A percentile compares a stretch with the other conserved stretches of the same genome.
phyloP scores from a whole-genome alignment of 2,888 invertebrate species.

The Andrena camellia region DNA sequence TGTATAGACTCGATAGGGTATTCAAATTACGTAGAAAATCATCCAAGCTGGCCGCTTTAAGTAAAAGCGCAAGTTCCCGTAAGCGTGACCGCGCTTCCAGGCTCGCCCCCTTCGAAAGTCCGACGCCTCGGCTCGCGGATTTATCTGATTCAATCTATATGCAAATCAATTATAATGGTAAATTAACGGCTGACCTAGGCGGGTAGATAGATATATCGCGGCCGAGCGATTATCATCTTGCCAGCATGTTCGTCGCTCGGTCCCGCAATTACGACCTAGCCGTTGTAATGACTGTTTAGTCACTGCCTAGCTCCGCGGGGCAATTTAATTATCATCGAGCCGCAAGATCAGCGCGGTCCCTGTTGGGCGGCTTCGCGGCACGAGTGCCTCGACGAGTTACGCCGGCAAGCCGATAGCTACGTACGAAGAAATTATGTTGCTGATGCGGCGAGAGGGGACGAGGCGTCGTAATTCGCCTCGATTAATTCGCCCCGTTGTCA shows the following conservation, averaged over 20 bases:
- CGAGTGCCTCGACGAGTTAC: conserved; percentile 30
- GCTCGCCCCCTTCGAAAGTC: conserved; percentile 10
- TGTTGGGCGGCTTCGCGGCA: conserved; percentile 12
- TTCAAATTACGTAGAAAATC: conserved; percentile 13
- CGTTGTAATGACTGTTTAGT: conserved; percentile 83
- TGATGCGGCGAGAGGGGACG: conserved; percentile 31
- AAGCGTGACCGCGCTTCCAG: conserved; percentile 25
- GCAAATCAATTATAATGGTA: conserved; percentile 83
- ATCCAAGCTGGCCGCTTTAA: neutral
- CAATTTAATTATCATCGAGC: conserved; percentile 81
- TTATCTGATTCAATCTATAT: conserved; percentile 83
- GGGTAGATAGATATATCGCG: conserved; percentile 66
- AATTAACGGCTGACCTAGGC: conserved; percentile 78
- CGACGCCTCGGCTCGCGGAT: conserved; percentile 63
- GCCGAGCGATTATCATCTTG: conserved; percentile 76
- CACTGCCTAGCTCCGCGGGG: conserved; percentile 76
- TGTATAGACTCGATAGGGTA: neutral
- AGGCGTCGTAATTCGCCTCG: conserved; percentile 46
- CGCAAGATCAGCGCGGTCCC: conserved; percentile 55
- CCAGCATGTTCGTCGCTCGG: conserved; percentile 76
- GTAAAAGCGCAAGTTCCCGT: neutral
- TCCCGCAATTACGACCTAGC: conserved; percentile 81
- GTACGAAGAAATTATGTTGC: conserved; percentile 46
- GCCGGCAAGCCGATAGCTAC: conserved; percentile 38
- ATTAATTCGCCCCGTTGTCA: conserved; percentile 32